Conservation (phyloP, 1,140 invertebrate species). For the Archivesica marissinica region DNA sequence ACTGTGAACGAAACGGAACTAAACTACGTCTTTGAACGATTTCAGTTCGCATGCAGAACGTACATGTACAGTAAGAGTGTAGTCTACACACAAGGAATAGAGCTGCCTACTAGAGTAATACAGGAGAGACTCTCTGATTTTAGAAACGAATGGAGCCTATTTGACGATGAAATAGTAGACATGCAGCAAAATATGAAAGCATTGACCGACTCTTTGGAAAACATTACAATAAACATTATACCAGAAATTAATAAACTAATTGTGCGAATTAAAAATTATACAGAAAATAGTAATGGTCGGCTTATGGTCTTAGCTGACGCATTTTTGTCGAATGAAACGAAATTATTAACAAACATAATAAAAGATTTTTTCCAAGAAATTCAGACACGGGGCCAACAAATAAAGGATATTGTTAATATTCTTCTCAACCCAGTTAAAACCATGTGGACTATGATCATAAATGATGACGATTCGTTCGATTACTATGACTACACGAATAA, state of each 20-base stretch:
- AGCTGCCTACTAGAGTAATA: conserved; percentile 67
- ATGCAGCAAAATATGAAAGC: conserved; percentile 62
- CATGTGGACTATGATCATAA: conserved; percentile 71
- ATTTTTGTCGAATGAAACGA: conserved; percentile 63
- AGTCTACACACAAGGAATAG: conserved; percentile 70
- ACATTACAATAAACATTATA: conserved; percentile 53
- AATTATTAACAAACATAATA: conserved; percentile 61
- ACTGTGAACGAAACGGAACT: conserved; percentile 62
- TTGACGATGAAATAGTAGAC: conserved; percentile 25
- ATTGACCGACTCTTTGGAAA: conserved; percentile 41
- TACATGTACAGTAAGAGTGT: conserved; percentile 70
- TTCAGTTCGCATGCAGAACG: conserved; percentile 59
- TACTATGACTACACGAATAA: conserved; percentile 73
- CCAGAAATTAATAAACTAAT: conserved; percentile 46
- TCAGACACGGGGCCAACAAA: conserved; percentile 68
- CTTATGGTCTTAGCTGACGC: conserved; percentile 65
- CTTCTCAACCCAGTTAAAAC: conserved; percentile 33
- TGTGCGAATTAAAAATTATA: conserved; percentile 56
- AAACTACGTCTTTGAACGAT: conserved; percentile 38
- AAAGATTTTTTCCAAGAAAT: conserved; percentile 72
- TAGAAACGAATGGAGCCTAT: conserved; percentile 53
- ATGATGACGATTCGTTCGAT: conserved; percentile 70
- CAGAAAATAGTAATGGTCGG: conserved; percentile 39
- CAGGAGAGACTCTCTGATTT: conserved; percentile 63
- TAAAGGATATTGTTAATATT: conserved; percentile 70